Conservation (phyloP, 2,797 vertebrate genomes). For the Aselliscus stoliczkanus region DNA sequence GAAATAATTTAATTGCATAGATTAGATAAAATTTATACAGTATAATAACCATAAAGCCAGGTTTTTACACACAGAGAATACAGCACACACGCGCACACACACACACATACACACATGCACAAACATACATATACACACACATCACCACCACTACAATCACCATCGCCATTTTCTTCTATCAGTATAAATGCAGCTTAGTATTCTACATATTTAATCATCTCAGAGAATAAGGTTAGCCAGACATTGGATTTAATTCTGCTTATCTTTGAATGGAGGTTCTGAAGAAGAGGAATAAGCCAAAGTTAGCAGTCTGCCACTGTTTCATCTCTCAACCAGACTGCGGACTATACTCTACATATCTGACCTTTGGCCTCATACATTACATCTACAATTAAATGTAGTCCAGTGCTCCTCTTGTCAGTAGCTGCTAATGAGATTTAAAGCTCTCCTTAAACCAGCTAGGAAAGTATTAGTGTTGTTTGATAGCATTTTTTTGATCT, state of each 20-base stretch:
- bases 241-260: slow-evolving; percentile 26
- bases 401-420: background rate
- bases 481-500: slow-evolving; percentile 47
- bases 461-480: slow-evolving; percentile 1
- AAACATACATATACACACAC: background rate
- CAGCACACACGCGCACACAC: background rate
- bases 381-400: slow-evolving; percentile 47
- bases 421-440: slow-evolving; percentile 50
- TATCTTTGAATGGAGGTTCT: slow-evolving; percentile 24
- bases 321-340: slow-evolving; percentile 30
- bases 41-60: slow-evolving; percentile 28
- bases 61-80: slow-evolving; percentile 38
- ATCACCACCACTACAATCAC: rapidly evolving
- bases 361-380: background rate
- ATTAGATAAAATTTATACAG: slow-evolving; percentile 58
- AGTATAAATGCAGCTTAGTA: background rate
- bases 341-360: background rate
- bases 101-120: background rate
- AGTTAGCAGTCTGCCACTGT: background rate
- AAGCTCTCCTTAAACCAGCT: slow-evolving; percentile 4
- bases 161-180: background rate
- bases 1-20: slow-evolving; percentile 70
- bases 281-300: background rate
- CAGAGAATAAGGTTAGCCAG: background rate
- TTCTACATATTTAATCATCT: background rate